These are phyloP conservation scores for Theonella swinhoei DNA, from an alignment of 37 sponge, comb jelly and placozoan species.

Conservation along the genomic window DNA sequence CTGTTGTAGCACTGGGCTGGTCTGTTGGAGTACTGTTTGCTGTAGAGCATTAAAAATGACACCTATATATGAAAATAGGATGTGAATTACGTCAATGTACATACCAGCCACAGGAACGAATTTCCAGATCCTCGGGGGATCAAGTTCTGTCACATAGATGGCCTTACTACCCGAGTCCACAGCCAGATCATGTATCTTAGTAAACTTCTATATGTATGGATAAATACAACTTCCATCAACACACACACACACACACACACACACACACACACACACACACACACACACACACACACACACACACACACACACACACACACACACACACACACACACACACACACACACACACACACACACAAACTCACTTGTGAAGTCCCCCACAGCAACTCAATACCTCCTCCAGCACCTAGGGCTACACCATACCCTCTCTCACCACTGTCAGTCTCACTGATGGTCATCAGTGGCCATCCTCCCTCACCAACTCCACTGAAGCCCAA, in stretches of 20 bases:
- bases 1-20: not conserved
- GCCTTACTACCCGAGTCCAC: slow-evolving; percentile 29
- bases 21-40: not conserved
- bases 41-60: not conserved
- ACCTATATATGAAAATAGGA: no score
- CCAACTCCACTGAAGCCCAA: slow-evolving; percentile 22
- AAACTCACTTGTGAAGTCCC: no score
- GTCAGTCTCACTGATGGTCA: not conserved
- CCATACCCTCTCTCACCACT: not conserved
- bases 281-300: slow-evolving; percentile 18
- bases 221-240: not conserved
- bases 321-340: slow-evolving; percentile 11
- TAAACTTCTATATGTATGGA: slow-evolving; percentile 47
- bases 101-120: slow-evolving; percentile 51
- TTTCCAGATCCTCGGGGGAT: slow-evolving; percentile 80
- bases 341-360: no score
- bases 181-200: slow-evolving; percentile 67
- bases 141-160: slow-evolving; percentile 69
- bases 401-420: no score
- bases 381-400: no score
- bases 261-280: slow-evolving; percentile 5
- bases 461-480: slow-evolving; percentile 17
- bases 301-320: slow-evolving; percentile 14
- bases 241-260: not conserved
- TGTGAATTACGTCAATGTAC: not conserved